These are phyloP conservation scores for Rhabdomys dilectus DNA, from an alignment of 2,113 vertebrate genomes.

Conservation along the genomic window DNA sequence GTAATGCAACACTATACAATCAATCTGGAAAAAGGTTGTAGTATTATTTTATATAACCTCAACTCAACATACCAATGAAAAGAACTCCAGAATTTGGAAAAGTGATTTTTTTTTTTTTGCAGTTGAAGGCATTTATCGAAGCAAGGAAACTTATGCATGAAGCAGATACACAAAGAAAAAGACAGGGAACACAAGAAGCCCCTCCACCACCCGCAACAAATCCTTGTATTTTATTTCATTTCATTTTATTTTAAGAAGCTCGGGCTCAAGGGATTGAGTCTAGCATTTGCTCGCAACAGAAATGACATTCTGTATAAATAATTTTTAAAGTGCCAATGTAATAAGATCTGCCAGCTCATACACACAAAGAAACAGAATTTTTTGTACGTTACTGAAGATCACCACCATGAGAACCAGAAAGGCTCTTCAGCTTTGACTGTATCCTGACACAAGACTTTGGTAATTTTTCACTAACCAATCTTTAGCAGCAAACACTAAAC, in stretches of 20 bases:
- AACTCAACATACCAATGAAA: not conserved
- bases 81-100: not conserved
- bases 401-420: conserved; percentile 22
- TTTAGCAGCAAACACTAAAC: not conserved
- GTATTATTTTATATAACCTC: not conserved
- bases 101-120: conserved; percentile 2
- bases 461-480: not conserved
- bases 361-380: not conserved
- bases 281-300: not conserved
- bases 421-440: not conserved
- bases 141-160: not conserved
- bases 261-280: not conserved
- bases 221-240: not conserved
- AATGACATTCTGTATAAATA: not conserved
- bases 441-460: not conserved
- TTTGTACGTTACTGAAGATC: not conserved
- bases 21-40: not conserved
- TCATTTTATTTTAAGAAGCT: not conserved
- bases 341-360: not conserved
- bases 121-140: not conserved
- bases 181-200: not conserved
- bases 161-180: not conserved
- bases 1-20: not conserved
- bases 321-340: not conserved
- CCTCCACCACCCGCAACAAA: too few species aligned